phyloP scores from a whole-genome alignment of 1,140 invertebrate genomes.

The Drosophila subobscura region DNA sequence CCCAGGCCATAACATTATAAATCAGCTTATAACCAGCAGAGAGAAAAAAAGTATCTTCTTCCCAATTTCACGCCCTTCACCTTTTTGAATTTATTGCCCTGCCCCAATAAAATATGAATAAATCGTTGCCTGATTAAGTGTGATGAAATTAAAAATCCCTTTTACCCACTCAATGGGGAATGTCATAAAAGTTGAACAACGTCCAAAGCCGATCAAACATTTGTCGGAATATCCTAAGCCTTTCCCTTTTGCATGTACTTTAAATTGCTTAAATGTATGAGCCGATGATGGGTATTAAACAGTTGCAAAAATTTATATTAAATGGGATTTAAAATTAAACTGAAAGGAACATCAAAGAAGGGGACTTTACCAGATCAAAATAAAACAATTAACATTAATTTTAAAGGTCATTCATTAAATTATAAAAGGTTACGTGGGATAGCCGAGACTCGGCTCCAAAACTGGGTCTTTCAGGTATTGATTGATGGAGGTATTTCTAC shows the following conservation, averaged over 20 bases:
- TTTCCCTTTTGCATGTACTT: neutral
- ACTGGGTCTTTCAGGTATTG: too few relatives aligned
- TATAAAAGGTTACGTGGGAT: too few relatives aligned
- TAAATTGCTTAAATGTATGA: slow-evolving; percentile 4
- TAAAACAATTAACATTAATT: too few relatives aligned
- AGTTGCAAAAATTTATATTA: slow-evolving; percentile 3
- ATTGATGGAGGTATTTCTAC: too few relatives aligned
- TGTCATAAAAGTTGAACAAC: slow-evolving; percentile 42
- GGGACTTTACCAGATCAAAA: too few relatives aligned
- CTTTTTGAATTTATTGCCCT: slow-evolving; percentile 45
- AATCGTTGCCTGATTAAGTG: slow-evolving; percentile 62
- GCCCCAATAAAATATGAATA: slow-evolving; percentile 50
- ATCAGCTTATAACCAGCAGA: slow-evolving; percentile 54
- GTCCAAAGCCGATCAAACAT: slow-evolving; percentile 22
- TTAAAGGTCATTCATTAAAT: too few relatives aligned
- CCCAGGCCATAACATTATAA: slow-evolving; percentile 51
- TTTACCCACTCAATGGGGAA: neutral
- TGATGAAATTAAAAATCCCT: slow-evolving; percentile 57
- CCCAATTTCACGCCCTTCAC: neutral
- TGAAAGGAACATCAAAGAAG: too few relatives aligned
- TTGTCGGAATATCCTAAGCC: slow-evolving; percentile 10
- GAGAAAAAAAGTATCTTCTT: slow-evolving; percentile 9
- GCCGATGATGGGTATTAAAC: slow-evolving; percentile 7
- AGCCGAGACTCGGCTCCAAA: too few relatives aligned
- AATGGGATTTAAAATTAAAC: too few relatives aligned